Evolutionary conservation across 2,888 invertebrate genomes (phyloP).

Genomic region (Eupithecia subumbrata): DNA sequence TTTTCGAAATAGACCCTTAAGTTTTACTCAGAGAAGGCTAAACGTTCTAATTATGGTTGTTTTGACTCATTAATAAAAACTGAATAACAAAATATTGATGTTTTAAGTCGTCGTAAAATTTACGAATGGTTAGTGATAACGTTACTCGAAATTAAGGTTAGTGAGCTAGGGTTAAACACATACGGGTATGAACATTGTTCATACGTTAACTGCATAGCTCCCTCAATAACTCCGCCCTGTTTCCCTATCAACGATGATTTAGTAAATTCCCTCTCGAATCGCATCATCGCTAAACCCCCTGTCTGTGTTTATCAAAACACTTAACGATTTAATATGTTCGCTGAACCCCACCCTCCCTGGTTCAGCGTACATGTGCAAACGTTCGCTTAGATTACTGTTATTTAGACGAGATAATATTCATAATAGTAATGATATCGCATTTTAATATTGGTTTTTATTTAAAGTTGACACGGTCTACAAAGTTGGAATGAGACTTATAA

Average conservation of each 20-base stretch:
- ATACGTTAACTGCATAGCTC: slow-evolving; percentile 3
- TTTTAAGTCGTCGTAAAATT: too few relatives aligned
- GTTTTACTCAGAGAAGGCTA: too few relatives aligned
- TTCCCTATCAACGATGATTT: slow-evolving; percentile 71
- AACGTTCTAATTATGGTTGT: too few relatives aligned
- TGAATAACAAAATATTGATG: too few relatives aligned
- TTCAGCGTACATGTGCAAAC: slow-evolving; percentile 61
- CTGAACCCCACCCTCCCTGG: slow-evolving; percentile 66
- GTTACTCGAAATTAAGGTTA: too few relatives aligned
- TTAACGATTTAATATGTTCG: slow-evolving; percentile 82
- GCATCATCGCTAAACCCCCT: slow-evolving; percentile 73
- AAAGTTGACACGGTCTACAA: background rate
- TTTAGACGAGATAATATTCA: slow-evolving; percentile 37
- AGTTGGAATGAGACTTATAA: background rate
- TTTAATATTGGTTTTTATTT: background rate
- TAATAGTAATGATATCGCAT: slow-evolving; percentile 9
- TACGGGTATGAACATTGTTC: background rate
- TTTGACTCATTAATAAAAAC: too few relatives aligned
- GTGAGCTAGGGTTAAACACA: background rate
- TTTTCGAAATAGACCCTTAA: too few relatives aligned
- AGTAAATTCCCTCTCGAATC: slow-evolving; percentile 72
- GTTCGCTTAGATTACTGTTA: slow-evolving; percentile 63
- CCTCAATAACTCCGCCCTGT: slow-evolving; percentile 22
- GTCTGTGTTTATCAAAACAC: slow-evolving; percentile 83
- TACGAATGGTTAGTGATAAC: too few relatives aligned